Evolutionary conservation across 92 coral and sea anemone species (phyloP).

Genomic region (Palythoa grandiflora): DNA sequence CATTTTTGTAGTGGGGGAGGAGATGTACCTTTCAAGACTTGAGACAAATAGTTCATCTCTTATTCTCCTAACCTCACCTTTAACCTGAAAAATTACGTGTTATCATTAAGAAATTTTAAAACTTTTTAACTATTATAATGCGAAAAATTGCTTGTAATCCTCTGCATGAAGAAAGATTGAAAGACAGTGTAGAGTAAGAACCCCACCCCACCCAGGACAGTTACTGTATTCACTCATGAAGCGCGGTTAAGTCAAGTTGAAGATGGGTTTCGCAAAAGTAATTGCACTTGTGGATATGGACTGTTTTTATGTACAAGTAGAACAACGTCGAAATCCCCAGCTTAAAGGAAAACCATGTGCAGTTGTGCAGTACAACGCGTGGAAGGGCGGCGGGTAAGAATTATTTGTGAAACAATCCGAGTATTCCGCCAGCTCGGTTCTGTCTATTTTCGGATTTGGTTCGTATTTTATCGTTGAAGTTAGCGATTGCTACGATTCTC

Average conservation of each 20-base stretch:
- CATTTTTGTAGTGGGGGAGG: constrained; percentile 5
- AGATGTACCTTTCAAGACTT: neutral
- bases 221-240: neutral
- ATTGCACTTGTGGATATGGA: constrained; percentile 96
- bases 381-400: constrained; percentile 99
- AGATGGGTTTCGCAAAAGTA: constrained; percentile 78
- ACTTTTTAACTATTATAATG: neutral
- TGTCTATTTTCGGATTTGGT: too few species aligned
- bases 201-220: neutral
- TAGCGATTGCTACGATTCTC: too few species aligned
- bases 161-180: neutral
- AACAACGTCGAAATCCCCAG: constrained; percentile 88
- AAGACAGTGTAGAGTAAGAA: neutral
- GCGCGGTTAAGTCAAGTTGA: constrained; percentile 14
- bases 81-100: neutral
- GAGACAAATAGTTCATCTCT: neutral
- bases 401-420: too few species aligned
- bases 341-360: constrained; percentile 95
- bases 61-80: neutral
- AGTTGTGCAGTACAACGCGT: constrained; percentile 92
- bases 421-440: too few species aligned
- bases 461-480: too few species aligned
- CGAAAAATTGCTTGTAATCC: neutral
- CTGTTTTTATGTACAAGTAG: constrained; percentile 98
- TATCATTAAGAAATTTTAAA: neutral